Base-by-base conservation (phyloP, 2,113 vertebrate species). In the Thinocorus orbignyianus region DNA sequence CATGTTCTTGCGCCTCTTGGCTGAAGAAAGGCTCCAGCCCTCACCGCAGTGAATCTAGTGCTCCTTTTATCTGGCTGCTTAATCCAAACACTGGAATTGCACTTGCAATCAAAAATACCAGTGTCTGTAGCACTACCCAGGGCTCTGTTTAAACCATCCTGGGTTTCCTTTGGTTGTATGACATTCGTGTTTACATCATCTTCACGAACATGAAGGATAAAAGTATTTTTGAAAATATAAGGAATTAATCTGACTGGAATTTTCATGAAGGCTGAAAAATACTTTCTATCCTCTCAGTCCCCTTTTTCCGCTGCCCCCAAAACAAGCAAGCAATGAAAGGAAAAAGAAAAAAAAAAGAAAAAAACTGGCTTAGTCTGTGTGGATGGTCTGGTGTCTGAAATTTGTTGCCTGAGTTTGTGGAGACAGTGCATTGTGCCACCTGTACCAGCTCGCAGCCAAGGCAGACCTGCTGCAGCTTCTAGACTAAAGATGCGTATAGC, bases 1-100 rank as follows among this genome's bases (percentile, higher is more conserved):
- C 0, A 0, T 25, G 13, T 51, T 7, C 62, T 35, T 37, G 37
- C 0, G 2, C 11, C 73, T 2, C 0, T 1, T 6, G 72, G 44
- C 65, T 78, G 71, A 41, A 86, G 54, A 49, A 77, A 46, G 37
- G n/a, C 26, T 68, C 25, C 64, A 42, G 41, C 24, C 31, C 76
- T 66, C 52, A 9, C 41, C 2, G 0, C 7, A 9, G 37, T 31
- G 57, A 79, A 25, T 17, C 9, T 39, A 10, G 26, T 9, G n/a
- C 49, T 88, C 1, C 0, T 31, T 70, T 37, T 41, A 5, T 44
- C 26, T 28, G 57, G 31, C 14, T 79, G 51, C 65, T 71, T 52
- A 51, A 74, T 89, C 18, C 52, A n/a, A 68, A 69, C 35, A 3
- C 30, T 66, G 42, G 13, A 51, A 46, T 57, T 86, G 19, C 28